Base-by-base conservation (phyloP, 2,888 invertebrate genomes). In the Charanyca ferruginea region DNA sequence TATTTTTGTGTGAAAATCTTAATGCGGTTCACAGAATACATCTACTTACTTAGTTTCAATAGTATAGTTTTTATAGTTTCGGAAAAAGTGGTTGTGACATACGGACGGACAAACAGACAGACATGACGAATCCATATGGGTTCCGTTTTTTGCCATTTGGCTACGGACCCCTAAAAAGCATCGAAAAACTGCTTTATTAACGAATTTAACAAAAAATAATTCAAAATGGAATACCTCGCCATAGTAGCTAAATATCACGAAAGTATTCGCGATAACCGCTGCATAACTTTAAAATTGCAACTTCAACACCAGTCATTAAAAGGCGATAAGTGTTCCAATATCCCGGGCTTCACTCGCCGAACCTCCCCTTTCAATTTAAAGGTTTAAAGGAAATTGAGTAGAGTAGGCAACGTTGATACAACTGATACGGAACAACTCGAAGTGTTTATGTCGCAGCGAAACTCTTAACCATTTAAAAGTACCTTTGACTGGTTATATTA, bases 381-480 rank as follows among this genome's bases (percentile, higher is more conserved):
- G 66, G 69, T 71, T 80, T 78, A 74, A 62, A 75, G 75, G 78
- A 80, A 81, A 81, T 83, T 76, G 78, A 73, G 73, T 80, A 52
- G 67, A 77, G 52, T 63, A 69, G 64, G 64, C 51, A 55, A 51
- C 32, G 42, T 60, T 41, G 74, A 71, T 66, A 77, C 64, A n/a
- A 61, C 53, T 55, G 73, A 71, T 70, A 73, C 57, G 59, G 73
- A 59, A 44, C 66, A 35, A 73, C 61, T 72, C 55, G 49, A 63
- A 79, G 79, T 68, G 65, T n/a, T n/a, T n/a, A n/a, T n/a, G n/a
- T n/a, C n/a, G n/a, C n/a, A n/a, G n/a, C n/a, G n/a, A n/a, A n/a
- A n/a, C n/a, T n/a, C n/a, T n/a, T n/a, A n/a, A n/a, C n/a, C n/a
- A n/a, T n/a, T n/a, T n/a, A n/a, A n/a, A n/a, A n/a, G n/a, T n/a